phyloP scores from a whole-genome alignment of 2,113 vertebrate genomes.

The Trochalopteron elliotii region DNA sequence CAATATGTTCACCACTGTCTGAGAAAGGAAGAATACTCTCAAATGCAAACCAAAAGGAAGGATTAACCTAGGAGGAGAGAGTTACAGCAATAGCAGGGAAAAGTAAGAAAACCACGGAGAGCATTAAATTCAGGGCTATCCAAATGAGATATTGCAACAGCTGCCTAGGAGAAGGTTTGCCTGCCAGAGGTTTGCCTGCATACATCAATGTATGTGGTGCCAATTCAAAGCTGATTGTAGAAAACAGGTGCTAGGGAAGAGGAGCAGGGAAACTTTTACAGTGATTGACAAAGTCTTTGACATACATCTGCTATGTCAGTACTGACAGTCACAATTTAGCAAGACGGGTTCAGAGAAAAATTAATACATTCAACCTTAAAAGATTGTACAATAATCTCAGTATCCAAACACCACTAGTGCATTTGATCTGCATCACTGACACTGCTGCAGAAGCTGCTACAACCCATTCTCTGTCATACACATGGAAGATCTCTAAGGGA shows the following conservation, averaged over 20 bases:
- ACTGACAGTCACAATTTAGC: not conserved
- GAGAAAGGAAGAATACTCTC: not conserved
- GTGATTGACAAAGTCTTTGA: not conserved
- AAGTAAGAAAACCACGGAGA: not conserved
- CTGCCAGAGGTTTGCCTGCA: not conserved
- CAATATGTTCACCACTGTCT: not conserved
- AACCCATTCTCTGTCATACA: not conserved
- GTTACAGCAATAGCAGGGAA: not conserved
- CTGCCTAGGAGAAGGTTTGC: not conserved
- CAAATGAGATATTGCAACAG: not conserved
- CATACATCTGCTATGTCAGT: not conserved
- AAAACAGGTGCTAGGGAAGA: not conserved
- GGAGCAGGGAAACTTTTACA: not conserved
- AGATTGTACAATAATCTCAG: not conserved
- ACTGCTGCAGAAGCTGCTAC: not conserved
- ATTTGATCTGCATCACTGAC: not conserved
- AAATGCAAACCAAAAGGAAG: not conserved
- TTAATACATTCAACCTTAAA: not conserved
- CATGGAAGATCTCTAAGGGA: not conserved
- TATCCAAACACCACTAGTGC: not conserved
- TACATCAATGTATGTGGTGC: not conserved
- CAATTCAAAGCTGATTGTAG: not conserved
- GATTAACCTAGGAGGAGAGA: not conserved
- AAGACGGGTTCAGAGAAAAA: not conserved
- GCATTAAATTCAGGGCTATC: not conserved